Percentiles rank a stretch among this genome's conserved stretches.
These are phyloP conservation scores for Dryocosmus kuriphilus DNA, from an alignment of 2,888 invertebrate genomes.

Conservation along the genomic window DNA sequence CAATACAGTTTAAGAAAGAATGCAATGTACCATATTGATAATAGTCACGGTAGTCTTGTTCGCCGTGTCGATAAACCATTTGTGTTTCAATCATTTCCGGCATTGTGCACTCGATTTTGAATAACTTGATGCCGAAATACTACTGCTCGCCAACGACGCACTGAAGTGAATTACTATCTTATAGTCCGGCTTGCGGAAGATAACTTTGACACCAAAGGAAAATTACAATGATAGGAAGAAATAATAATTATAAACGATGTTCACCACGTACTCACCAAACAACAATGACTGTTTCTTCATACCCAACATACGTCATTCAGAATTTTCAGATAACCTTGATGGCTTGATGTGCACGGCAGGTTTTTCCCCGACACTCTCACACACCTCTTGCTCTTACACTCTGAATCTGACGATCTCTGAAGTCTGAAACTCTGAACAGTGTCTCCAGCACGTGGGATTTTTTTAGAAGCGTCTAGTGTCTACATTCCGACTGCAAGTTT, in stretches of 20 bases:
- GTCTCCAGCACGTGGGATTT: no score
- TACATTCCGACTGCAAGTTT: no score
- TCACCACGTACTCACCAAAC: not conserved
- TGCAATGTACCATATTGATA: not conserved
- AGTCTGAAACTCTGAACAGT: no score
- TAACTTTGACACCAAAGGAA: not conserved
- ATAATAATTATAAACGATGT: not conserved
- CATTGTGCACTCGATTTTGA: not conserved
- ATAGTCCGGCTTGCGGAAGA: not conserved
- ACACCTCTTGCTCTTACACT: no score
- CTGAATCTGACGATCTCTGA: no score
- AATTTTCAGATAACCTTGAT: not conserved
- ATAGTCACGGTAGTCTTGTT: not conserved
- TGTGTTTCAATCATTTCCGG: not conserved
- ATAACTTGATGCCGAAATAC: not conserved
- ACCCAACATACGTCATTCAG: no score
- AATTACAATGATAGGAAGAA: not conserved
- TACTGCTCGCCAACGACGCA: not conserved
- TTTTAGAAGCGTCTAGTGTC: no score
- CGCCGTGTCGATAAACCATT: not conserved
- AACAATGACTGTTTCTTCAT: not conserved
- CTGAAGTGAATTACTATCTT: not conserved
- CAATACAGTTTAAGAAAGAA: not conserved
- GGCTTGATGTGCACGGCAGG: not conserved
- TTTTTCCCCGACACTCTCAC: constrained; percentile 7